Conservation (phyloP, 1,140 invertebrate species). For the Drosophila punjabiensis region DNA sequence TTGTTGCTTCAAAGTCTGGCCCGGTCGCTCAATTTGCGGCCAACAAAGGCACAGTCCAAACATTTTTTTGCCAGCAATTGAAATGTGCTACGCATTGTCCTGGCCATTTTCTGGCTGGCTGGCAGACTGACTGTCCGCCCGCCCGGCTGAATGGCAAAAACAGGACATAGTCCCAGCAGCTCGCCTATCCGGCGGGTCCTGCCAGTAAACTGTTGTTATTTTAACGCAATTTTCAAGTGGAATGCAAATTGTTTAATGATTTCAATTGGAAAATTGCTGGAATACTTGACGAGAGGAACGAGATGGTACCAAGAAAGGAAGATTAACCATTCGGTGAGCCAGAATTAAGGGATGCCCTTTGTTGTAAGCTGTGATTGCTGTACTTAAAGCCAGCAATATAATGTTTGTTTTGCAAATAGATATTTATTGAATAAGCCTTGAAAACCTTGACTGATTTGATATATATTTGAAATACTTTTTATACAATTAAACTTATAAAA, state of each 20-base stretch:
- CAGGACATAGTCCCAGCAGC: constrained; percentile 52
- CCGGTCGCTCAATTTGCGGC: constrained; percentile 77
- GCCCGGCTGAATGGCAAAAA: constrained; percentile 42
- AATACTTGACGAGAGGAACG: constrained; percentile 73
- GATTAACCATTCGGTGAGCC: constrained; percentile 11
- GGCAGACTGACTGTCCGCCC: constrained; percentile 16
- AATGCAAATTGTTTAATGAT: constrained; percentile 85
- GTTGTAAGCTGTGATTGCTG: neutral
- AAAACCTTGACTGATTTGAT: neutral
- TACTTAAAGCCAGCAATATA: no score
- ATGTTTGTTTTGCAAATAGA: neutral
- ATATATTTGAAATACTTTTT: neutral
- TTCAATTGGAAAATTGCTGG: constrained; percentile 85
- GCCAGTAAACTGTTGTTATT: constrained; percentile 82
- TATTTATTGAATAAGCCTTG: neutral
- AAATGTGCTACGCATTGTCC: constrained; percentile 72
- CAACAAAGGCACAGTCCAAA: constrained; percentile 73
- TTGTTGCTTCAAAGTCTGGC: constrained; percentile 77
- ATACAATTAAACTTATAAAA: neutral
- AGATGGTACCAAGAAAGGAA: constrained; percentile 58
- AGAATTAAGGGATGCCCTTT: constrained; percentile 11
- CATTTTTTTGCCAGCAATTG: constrained; percentile 78
- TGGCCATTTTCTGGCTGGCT: constrained; percentile 30
- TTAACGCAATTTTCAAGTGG: constrained; percentile 85
- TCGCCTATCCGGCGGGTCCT: constrained; percentile 45